These are phyloP conservation scores for Capitella teleta DNA, from an alignment of 1,140 invertebrate species.

Conservation along the genomic window DNA sequence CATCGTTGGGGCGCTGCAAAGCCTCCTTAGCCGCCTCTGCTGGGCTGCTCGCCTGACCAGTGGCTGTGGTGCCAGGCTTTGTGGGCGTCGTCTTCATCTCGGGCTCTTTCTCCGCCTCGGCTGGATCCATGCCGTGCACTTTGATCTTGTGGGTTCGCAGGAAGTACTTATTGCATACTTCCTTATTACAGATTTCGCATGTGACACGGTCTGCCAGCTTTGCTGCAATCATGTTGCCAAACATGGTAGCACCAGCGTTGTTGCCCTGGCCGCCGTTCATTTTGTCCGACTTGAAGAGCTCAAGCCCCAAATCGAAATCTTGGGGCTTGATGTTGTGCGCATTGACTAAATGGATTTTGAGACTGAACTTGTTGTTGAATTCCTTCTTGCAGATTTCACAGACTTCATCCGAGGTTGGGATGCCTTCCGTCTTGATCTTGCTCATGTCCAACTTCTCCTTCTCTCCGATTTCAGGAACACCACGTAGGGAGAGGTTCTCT, in stretches of 20 bases:
- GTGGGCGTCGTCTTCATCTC: neutral
- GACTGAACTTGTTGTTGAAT: constrained; percentile 24
- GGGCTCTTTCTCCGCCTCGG: neutral
- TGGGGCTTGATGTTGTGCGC: constrained; percentile 26
- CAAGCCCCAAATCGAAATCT: constrained; percentile 1
- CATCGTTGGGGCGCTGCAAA: constrained; percentile 24
- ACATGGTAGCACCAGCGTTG: constrained; percentile 19
- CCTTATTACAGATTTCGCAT: constrained; percentile 99
- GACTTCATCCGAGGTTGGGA: neutral
- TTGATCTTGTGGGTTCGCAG: constrained; percentile 99
- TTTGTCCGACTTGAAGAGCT: neutral
- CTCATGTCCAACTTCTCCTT: constrained; percentile 1
- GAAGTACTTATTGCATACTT: constrained; percentile 97
- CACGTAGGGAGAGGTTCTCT: neutral
- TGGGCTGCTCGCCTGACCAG: neutral
- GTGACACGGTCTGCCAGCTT: constrained; percentile 54
- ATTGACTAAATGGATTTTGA: constrained; percentile 32
- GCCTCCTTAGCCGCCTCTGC: neutral
- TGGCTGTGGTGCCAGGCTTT: neutral
- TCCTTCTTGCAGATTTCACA: neutral
- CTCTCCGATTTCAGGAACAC: neutral
- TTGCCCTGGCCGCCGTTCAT: neutral
- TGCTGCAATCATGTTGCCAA: constrained; percentile 37
- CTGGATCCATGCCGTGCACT: constrained; percentile 79
- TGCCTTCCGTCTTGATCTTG: neutral